Evolutionary conservation across 2,113 vertebrate species (phyloP).

Genomic region (Gopherus evgoodei): DNA sequence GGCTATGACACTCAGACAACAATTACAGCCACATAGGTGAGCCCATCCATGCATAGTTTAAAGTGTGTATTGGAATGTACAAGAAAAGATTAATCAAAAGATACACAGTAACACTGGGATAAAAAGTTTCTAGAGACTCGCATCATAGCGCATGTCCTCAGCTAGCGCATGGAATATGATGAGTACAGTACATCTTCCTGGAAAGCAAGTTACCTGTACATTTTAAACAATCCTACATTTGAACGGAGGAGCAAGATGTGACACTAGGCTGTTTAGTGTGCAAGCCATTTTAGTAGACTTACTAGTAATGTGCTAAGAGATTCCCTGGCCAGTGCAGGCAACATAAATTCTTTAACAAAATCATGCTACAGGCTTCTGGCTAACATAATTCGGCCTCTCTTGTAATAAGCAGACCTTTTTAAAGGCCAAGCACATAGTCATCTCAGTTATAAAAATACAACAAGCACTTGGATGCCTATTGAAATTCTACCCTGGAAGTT

Average conservation of each 20-base stretch:
- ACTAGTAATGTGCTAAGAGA: fast-evolving
- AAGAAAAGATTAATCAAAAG: neutral
- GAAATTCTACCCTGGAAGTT: neutral
- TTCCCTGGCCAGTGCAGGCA: neutral
- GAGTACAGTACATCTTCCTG: fast-evolving
- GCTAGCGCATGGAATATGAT: fast-evolving
- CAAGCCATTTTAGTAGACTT: neutral
- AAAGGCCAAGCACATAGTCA: neutral
- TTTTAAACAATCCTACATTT: neutral
- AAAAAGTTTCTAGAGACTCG: neutral
- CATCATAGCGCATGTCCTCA: neutral
- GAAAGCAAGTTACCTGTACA: neutral
- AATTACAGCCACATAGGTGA: neutral
- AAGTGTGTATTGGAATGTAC: neutral
- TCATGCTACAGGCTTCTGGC: neutral
- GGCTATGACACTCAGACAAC: neutral
- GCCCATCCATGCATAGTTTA: neutral
- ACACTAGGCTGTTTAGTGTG: neutral
- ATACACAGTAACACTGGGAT: fast-evolving
- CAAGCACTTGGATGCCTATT: neutral
- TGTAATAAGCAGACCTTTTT: neutral
- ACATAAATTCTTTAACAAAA: neutral
- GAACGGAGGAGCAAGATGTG: neutral
- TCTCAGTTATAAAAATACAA: neutral
- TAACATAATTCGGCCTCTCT: neutral